Base-by-base conservation (phyloP, 2,113 vertebrate genomes). In the Phoenicopterus ruber region DNA sequence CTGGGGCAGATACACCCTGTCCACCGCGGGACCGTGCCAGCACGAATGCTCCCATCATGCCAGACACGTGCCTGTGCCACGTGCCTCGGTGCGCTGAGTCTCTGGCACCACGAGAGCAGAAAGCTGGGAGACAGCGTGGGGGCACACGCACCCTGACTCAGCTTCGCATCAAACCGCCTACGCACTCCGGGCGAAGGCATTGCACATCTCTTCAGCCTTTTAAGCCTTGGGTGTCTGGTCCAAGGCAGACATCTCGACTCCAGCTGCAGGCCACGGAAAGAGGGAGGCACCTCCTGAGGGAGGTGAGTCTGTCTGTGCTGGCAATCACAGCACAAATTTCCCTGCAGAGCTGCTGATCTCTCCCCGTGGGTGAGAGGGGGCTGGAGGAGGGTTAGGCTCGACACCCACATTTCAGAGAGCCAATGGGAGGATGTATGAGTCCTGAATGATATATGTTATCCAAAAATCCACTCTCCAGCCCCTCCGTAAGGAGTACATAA, bases 281-380 rank as follows among this genome's bases (percentile, higher is more conserved):
- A 55, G 29, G 29, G 57, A 14, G 25, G 28, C 69, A 59, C 20
- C 63, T 40, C 21, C 62, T 17, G 26, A n/a, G 28, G 24, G 62
- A 42, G 31, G 11, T 0, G 22, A 76, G 38, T 26, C 63, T 1
- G 0, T 7, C 46, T 1, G 1, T 8, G 46, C 65, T 17, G 10
- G 44, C 1, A 3, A 67, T 26, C 28, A 9, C 32, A 50, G 72
- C 66, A 50, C 40, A 17, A 79, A 61, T 7, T 26, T 47, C 78
- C 40, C 47, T 31, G 47, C 16, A 19, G 83, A 72, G 78, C 66
- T 57, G 47, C 66, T 46, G 22, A 34, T 14, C 66, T 6, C 36
- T 73, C 49, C 62, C 25, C 0, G 0, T 1, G 9, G 61, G 29
- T 12, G 34, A 31, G 17, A 59, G 8, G 32, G 19, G 32, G 8